Evolutionary conservation across 37 sponge, comb jelly and placozoan species (phyloP), one percentile per base, ranked within the genome.

Genomic region (Hexactinellida sp.): DNA sequence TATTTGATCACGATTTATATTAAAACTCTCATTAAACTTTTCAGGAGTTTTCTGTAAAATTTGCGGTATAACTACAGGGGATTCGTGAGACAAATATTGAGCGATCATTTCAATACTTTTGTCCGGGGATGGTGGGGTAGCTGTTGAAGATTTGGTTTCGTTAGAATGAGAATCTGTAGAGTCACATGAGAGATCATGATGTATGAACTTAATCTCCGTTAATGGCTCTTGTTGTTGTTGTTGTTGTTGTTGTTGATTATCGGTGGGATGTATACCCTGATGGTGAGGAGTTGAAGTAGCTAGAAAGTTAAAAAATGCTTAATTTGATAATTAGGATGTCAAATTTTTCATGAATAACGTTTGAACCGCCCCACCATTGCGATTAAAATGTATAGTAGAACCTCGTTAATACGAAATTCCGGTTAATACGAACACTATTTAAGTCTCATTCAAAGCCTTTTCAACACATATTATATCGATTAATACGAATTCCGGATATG

Each of bases 131-230:
- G 76, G 76, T 25, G 76, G 76, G 3, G 76, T 63, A n/a, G 76
- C 76, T 25, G 76, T 25, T 3, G 76, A 63, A 23, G 76, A 63
- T 25, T 23, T 7, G 32, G 76, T 63, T 3, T 63, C 76, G 30
- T 63, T 63, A n/a, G 76, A 63, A 63, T 63, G 76, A 3, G 76
- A 63, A n/a, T 63, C 76, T 63, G 76, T 63, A 21, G 76, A 63
- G 32, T 63, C 76, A 63, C 3, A 63, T 7, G 76, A 63, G 13
- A 10, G 52, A 16, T 47, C 52, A 47, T 47, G 52, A 47, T 47
- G 52, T 19, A 47, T 47, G 52, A 47, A 47, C 16, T 47, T 47
- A 19, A 47, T 47, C 16, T 47, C 52, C 52, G 16, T 19, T n/a
- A n/a, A n/a, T n/a, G n/a, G n/a, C n/a, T n/a, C n/a, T n/a, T n/a